Evolutionary conservation across 2,797 vertebrate genomes (phyloP).

Genomic region (Pelodytes ibericus): DNA sequence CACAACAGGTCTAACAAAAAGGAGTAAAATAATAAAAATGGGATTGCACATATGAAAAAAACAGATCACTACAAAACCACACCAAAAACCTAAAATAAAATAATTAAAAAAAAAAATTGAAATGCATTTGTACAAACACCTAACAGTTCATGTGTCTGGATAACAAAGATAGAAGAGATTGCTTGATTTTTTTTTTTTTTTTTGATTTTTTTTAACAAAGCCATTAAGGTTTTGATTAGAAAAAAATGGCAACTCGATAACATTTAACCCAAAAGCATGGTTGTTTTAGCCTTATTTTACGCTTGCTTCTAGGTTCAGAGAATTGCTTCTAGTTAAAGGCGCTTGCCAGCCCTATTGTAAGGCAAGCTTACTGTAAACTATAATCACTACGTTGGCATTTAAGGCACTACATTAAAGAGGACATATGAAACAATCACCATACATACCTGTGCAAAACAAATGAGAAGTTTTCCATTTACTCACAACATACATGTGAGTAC

Average conservation of each 20-base stretch:
- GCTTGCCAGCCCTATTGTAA: conserved; percentile 80
- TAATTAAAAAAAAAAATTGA: conserved; percentile 30
- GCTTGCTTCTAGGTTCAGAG: conserved; percentile 39
- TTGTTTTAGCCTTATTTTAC: conserved; percentile 9
- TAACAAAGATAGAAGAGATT: conserved; percentile 56
- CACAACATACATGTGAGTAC: conserved; percentile 56
- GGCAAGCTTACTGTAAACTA: conserved; percentile 85
- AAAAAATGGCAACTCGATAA: conserved; percentile 11
- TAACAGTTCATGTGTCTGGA: conserved; percentile 67
- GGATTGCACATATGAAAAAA: conserved; percentile 70
- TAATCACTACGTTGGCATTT: conserved; percentile 81
- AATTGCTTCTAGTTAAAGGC: conserved; percentile 65
- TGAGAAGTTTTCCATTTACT: conserved; percentile 73
- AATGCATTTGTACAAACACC: conserved; percentile 41
- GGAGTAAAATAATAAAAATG: conserved; percentile 60
- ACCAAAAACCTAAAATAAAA: conserved; percentile 56
- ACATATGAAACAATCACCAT: conserved; percentile 78
- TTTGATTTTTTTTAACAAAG: conserved; percentile 34
- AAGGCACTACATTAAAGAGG: conserved; percentile 83
- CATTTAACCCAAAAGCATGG: conserved; percentile 28
- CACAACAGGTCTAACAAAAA: conserved; percentile 67
- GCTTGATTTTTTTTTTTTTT: conserved; percentile 36
- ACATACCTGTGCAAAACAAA: conserved; percentile 87
- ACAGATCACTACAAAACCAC: conserved; percentile 28
- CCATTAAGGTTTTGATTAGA: conserved; percentile 23